phyloP scores from a whole-genome alignment of 2,797 vertebrate species.

The Xiphophorus birchmanni region DNA sequence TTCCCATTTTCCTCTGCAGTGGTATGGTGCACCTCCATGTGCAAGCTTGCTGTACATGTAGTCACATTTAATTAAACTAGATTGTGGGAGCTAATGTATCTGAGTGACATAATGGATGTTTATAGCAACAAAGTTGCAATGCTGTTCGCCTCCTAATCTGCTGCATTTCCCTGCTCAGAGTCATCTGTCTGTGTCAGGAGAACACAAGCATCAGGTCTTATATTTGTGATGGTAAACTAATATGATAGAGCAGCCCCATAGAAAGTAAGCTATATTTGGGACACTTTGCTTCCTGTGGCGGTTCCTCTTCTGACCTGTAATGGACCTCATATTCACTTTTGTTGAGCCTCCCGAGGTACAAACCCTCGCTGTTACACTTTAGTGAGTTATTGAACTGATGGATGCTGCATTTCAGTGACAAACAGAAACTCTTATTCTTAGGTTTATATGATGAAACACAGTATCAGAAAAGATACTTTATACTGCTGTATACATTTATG shows the following conservation, averaged over 20 bases:
- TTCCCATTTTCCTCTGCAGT: slow-evolving; percentile 36
- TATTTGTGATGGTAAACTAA: slow-evolving; percentile 58
- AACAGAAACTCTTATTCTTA: slow-evolving; percentile 35
- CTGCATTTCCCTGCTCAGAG: slow-evolving; percentile 33
- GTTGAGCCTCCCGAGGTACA: slow-evolving; percentile 62
- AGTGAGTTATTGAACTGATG: slow-evolving; percentile 62
- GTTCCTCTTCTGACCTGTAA: slow-evolving; percentile 62
- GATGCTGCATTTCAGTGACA: slow-evolving; percentile 62
- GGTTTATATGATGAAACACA: slow-evolving; percentile 37
- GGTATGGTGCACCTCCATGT: slow-evolving; percentile 7
- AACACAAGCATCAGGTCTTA: slow-evolving; percentile 37
- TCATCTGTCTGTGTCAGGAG: slow-evolving; percentile 40
- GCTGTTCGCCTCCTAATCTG: slow-evolving; percentile 13
- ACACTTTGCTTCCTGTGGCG: slow-evolving; percentile 64
- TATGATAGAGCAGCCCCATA: slow-evolving; percentile 63
- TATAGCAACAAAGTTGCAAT: slow-evolving; percentile 1
- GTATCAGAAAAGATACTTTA: slow-evolving; percentile 16
- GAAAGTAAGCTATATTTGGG: slow-evolving; percentile 71
- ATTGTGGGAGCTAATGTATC: slow-evolving; percentile 19
- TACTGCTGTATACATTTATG: slow-evolving; percentile 14
- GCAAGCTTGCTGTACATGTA: slow-evolving; percentile 22
- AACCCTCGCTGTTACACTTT: slow-evolving; percentile 54
- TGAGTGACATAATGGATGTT: slow-evolving; percentile 11
- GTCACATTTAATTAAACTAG: slow-evolving; percentile 30
- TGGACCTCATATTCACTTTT: slow-evolving; percentile 61